A percentile compares a stretch with the other conserved stretches of the same genome.
These are phyloP conservation scores for Hanleya hanleyi DNA, from an alignment of 2,888 invertebrate genomes.

Conservation along the genomic window DNA sequence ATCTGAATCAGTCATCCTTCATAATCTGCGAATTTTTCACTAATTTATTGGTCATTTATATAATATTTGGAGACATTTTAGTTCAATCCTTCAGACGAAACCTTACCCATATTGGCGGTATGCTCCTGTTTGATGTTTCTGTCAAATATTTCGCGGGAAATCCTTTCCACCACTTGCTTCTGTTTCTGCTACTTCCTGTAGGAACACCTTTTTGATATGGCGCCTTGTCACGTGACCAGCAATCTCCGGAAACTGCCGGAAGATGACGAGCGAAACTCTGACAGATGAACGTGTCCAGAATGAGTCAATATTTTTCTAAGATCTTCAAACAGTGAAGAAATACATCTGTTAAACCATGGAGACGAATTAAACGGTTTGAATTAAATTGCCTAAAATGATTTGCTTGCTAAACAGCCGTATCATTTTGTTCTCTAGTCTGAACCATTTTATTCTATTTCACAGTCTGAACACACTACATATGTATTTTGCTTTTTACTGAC, in stretches of 20 bases:
- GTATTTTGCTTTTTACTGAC: too few relatives aligned
- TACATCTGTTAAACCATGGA: too few relatives aligned
- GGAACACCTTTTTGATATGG: slow-evolving; percentile 6
- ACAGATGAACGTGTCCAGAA: too few relatives aligned
- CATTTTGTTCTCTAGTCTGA: too few relatives aligned
- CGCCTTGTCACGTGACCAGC: slow-evolving; percentile 4
- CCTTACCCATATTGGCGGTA: neutral
- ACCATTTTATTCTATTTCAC: too few relatives aligned
- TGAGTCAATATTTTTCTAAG: too few relatives aligned
- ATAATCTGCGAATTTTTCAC: neutral
- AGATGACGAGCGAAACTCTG: neutral
- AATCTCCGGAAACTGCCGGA: neutral
- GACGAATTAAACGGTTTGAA: too few relatives aligned
- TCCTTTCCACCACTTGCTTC: neutral
- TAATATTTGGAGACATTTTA: neutral
- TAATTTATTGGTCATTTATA: neutral
- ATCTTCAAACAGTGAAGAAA: too few relatives aligned
- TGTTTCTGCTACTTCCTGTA: slow-evolving; percentile 1
- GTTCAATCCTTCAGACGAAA: neutral
- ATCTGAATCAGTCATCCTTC: neutral
- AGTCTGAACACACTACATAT: too few relatives aligned
- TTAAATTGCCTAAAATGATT: too few relatives aligned
- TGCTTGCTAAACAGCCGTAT: too few relatives aligned
- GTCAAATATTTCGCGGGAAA: slow-evolving; percentile 6
- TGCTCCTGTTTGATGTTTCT: neutral